Conservation (phyloP, 2,113 vertebrate genomes). For the Abramis brama region DNA sequence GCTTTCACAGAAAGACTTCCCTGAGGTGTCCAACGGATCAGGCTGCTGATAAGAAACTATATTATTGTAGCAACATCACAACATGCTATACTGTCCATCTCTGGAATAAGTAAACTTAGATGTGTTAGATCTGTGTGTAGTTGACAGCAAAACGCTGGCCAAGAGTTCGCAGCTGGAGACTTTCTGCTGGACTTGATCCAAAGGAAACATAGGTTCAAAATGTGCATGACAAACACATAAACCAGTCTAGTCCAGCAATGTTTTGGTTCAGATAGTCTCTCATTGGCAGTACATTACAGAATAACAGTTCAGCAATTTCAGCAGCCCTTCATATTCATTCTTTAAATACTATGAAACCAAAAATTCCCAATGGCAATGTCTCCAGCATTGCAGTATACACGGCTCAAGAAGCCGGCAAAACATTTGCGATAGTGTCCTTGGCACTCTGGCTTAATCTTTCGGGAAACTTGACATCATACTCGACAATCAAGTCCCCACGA, state of each 20-base stretch:
- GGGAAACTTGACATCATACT: constrained; percentile 88
- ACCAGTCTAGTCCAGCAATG: neutral
- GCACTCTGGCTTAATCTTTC: constrained; percentile 81
- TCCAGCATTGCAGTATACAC: too few species aligned
- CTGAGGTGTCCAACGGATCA: constrained; percentile 4
- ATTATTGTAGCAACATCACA: neutral
- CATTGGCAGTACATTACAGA: neutral
- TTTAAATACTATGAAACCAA: neutral
- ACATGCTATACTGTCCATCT: neutral
- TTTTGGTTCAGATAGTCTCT: neutral
- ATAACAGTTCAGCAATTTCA: neutral
- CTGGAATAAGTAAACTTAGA: neutral
- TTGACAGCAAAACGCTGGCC: constrained; percentile 36
- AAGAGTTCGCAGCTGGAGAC: constrained; percentile 52
- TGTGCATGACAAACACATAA: neutral
- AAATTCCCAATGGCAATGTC: neutral
- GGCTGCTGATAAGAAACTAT: neutral
- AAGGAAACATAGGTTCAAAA: neutral
- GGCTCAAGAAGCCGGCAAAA: constrained; percentile 77
- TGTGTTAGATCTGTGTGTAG: constrained; percentile 51
- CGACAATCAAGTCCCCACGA: constrained; percentile 87
- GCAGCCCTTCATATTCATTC: neutral
- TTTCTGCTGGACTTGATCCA: constrained; percentile 64
- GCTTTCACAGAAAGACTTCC: constrained; percentile 31
- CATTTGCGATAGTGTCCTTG: constrained; percentile 79